phyloP scores from a whole-genome alignment of 2,113 vertebrate genomes.

The Numida meleagris region DNA sequence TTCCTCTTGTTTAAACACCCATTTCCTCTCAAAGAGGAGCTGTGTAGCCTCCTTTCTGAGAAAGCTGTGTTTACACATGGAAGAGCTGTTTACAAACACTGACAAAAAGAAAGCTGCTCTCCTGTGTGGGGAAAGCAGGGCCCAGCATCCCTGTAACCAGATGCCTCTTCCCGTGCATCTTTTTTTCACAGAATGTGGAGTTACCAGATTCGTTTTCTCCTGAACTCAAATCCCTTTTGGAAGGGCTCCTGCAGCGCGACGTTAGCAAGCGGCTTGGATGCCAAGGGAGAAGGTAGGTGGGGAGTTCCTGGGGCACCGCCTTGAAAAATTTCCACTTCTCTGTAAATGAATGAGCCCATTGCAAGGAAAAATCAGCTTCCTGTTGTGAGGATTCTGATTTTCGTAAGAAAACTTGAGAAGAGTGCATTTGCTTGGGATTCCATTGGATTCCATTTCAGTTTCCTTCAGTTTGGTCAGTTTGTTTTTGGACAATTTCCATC shows the following conservation, averaged over 20 bases:
- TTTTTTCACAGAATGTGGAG: slow-evolving; percentile 87
- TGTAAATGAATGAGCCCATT: background rate
- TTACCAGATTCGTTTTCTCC: slow-evolving; percentile 92
- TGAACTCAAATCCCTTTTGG: slow-evolving; percentile 91
- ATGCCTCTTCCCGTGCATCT: background rate
- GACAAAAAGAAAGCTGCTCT: background rate
- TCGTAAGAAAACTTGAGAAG: background rate
- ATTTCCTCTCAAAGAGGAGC: background rate
- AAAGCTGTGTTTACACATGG: fast-evolving
- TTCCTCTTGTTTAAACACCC: background rate
- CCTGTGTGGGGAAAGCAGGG: background rate
- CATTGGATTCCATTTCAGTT: background rate
- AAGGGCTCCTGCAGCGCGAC: slow-evolving; percentile 92
- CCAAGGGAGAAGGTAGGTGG: slow-evolving; percentile 87
- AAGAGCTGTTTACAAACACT: background rate
- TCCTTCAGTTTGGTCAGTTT: background rate
- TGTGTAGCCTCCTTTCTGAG: background rate
- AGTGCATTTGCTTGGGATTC: background rate
- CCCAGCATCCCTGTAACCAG: fast-evolving
- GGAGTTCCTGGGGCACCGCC: slow-evolving; percentile 13
- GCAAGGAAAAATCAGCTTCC: slow-evolving; percentile 38
- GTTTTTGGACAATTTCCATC: background rate
- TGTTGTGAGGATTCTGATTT: slow-evolving; percentile 10
- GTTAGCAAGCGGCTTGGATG: slow-evolving; percentile 92
- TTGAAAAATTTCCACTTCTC: slow-evolving; percentile 28